Conservation (phyloP, 2,113 vertebrate species). For the Plectropomus leopardus region DNA sequence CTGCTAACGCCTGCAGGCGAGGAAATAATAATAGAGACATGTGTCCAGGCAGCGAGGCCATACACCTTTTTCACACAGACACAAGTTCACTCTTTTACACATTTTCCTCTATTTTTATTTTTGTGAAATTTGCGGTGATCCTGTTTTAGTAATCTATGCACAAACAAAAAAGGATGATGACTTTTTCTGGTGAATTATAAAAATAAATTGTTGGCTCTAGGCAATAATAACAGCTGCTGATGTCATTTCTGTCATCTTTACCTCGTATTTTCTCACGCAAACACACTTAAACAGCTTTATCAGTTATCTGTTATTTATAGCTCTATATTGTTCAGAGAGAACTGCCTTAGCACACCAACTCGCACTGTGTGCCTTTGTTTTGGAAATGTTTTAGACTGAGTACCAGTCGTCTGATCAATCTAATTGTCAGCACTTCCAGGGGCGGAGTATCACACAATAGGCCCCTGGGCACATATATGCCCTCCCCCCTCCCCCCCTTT, state of each 20-base stretch:
- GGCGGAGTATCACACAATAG: too few species aligned
- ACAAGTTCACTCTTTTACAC: not conserved
- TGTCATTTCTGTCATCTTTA: not conserved
- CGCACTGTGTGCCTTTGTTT: slow-evolving; percentile 5
- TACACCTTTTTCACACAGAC: not conserved
- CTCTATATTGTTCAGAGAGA: not conserved
- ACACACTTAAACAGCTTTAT: not conserved
- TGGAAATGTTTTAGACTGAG: slow-evolving; percentile 1
- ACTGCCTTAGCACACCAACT: not conserved
- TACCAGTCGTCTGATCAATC: not conserved
- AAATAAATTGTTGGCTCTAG: not conserved
- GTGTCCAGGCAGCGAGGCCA: not conserved
- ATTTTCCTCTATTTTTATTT: not conserved
- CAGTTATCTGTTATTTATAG: not conserved
- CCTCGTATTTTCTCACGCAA: not conserved
- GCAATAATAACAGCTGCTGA: not conserved
- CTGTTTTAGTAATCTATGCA: not conserved
- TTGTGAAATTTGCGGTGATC: not conserved
- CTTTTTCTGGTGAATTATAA: not conserved
- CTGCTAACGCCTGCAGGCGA: not conserved
- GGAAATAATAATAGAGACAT: not conserved
- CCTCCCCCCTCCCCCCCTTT: too few species aligned
- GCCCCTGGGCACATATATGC: too few species aligned
- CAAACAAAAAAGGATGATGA: not conserved
- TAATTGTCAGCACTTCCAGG: not conserved